Evolutionary conservation across 1,140 invertebrate species (phyloP).

Genomic region (Caenorhabditis inopinata): DNA sequence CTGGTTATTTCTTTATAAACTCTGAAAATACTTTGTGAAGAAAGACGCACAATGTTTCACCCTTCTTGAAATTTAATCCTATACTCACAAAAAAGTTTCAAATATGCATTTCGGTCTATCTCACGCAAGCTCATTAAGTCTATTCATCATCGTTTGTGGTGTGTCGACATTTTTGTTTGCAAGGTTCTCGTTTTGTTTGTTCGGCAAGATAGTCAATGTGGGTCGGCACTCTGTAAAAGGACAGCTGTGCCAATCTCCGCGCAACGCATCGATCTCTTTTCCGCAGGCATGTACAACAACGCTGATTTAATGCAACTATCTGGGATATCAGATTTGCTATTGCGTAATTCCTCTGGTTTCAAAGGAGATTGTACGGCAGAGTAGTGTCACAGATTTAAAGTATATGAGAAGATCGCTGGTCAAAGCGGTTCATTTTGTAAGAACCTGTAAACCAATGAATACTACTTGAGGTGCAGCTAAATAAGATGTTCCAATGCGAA

Average conservation of each 20-base stretch:
- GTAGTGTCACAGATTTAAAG: too few relatives aligned
- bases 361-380: not conserved
- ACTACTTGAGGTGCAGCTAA: too few relatives aligned
- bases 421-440: too few relatives aligned
- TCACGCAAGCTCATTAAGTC: not conserved
- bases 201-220: not conserved
- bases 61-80: not conserved
- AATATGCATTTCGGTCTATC: not conserved
- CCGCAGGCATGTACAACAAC: not conserved
- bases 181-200: not conserved
- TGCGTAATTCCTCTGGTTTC: conserved; percentile 11
- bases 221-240: conserved; percentile 29
- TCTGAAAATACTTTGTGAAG: too few relatives aligned
- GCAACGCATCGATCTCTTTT: not conserved
- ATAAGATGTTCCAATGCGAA: too few relatives aligned
- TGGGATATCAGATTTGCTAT: not conserved
- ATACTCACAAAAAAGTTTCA: not conserved
- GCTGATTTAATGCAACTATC: conserved; percentile 7
- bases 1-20: too few relatives aligned
- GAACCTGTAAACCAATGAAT: too few relatives aligned
- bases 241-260: conserved; percentile 15
- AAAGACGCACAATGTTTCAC: too few relatives aligned
- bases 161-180: not conserved
- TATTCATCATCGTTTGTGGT: not conserved
- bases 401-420: not conserved